Conservation (phyloP, 2,113 vertebrate species). For the Eurystomus gularis region DNA sequence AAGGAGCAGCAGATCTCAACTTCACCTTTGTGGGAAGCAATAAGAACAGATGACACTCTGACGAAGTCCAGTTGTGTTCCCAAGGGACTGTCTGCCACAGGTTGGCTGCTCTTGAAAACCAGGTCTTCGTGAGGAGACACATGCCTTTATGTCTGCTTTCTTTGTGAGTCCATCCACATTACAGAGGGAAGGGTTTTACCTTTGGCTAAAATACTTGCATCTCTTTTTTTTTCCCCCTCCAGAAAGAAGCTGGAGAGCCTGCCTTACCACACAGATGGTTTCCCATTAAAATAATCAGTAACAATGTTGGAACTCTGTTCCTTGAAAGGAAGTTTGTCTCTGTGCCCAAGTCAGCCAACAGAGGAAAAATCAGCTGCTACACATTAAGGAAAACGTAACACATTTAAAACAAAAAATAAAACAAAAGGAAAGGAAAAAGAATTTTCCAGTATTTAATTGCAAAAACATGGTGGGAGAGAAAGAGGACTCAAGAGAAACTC, state of each 20-base stretch:
- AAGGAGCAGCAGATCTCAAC: background rate
- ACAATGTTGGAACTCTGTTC: conserved; percentile 44
- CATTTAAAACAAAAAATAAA: background rate
- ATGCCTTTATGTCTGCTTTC: background rate
- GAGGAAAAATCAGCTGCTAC: conserved; percentile 52
- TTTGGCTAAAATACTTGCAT: background rate
- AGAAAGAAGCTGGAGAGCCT: background rate
- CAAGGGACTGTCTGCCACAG: background rate
- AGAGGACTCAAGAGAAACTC: background rate
- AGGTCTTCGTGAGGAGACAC: background rate
- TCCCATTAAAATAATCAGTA: conserved; percentile 52
- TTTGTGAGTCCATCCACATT: background rate
- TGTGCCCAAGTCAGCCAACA: conserved; percentile 1
- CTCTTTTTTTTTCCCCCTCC: background rate
- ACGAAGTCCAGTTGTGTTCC: background rate
- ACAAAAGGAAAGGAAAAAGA: conserved; percentile 15
- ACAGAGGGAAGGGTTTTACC: background rate
- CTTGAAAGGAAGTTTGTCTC: conserved; percentile 51
- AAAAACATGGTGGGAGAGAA: conserved; percentile 39
- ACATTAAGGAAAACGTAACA: conserved; percentile 52
- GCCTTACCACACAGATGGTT: conserved; percentile 17
- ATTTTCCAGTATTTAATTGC: conserved; percentile 52
- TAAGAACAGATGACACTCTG: background rate
- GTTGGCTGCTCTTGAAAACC: background rate
- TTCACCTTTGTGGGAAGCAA: background rate